Conservation (phyloP, 2,797 vertebrate genomes). For the Apodemus agrarius region DNA sequence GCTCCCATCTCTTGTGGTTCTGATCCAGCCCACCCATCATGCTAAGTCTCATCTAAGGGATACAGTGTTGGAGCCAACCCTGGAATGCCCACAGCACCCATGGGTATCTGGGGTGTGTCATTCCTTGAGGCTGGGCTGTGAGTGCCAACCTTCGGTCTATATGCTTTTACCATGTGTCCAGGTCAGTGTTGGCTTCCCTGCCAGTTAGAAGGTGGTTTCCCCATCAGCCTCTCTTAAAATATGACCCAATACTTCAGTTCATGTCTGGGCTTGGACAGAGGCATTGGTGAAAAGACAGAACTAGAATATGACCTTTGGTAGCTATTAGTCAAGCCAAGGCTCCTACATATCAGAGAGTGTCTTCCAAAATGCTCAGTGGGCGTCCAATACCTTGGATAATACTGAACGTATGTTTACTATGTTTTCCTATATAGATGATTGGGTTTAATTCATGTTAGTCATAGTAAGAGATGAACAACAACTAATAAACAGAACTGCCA, state of each 20-base stretch:
- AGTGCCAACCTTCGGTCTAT: not conserved
- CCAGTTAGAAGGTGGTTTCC: not conserved
- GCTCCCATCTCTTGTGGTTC: not conserved
- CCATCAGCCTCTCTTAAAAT: not conserved
- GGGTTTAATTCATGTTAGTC: not conserved
- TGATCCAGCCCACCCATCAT: not conserved
- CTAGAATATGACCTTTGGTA: constrained; percentile 1
- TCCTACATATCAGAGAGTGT: not conserved
- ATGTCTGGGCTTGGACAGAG: not conserved
- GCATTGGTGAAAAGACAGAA: not conserved
- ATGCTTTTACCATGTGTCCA: not conserved
- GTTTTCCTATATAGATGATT: not conserved
- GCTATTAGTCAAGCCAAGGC: not conserved
- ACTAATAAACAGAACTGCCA: not conserved
- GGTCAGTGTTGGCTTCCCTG: not conserved
- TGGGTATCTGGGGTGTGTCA: not conserved
- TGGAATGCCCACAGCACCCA: not conserved
- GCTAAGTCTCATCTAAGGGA: not conserved
- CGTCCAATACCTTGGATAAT: not conserved
- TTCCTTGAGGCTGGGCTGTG: not conserved
- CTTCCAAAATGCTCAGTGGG: not conserved
- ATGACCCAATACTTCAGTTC: not conserved
- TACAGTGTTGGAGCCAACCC: not conserved
- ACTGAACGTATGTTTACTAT: too few relatives aligned
- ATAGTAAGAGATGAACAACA: not conserved